Evolutionary conservation across 2,888 invertebrate genomes (phyloP).

Genomic region (Tiphia femorata): DNA sequence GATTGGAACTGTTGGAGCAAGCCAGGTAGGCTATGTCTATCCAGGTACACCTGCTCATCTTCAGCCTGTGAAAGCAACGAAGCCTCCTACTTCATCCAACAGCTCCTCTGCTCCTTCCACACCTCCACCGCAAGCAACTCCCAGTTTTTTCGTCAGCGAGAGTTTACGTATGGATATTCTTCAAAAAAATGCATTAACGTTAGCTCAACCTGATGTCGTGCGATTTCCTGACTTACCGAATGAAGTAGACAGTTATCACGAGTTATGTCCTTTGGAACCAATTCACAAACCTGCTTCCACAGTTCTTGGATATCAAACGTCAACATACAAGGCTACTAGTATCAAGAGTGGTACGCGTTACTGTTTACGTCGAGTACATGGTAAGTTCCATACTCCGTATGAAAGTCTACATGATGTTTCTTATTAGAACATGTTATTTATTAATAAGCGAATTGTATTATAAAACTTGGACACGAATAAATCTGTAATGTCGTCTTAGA

Average conservation of each 20-base stretch:
- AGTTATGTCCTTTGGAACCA: slow-evolving; percentile 87
- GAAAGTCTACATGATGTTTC: not conserved
- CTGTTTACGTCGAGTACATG: slow-evolving; percentile 90
- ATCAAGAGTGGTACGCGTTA: slow-evolving; percentile 87
- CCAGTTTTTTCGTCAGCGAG: slow-evolving; percentile 87
- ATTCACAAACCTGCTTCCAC: slow-evolving; percentile 76
- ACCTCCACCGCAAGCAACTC: slow-evolving; percentile 61
- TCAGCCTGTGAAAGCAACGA: slow-evolving; percentile 70
- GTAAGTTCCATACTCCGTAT: slow-evolving; percentile 66
- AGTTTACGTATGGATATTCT: slow-evolving; percentile 84
- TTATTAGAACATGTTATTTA: not conserved
- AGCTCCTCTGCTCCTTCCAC: slow-evolving; percentile 61
- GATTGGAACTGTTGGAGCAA: slow-evolving; percentile 54
- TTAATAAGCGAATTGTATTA: too few relatives aligned
- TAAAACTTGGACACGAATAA: too few relatives aligned
- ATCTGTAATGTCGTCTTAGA: slow-evolving; percentile 70
- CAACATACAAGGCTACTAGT: slow-evolving; percentile 91
- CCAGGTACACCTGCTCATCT: slow-evolving; percentile 76
- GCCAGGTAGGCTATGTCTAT: slow-evolving; percentile 72
- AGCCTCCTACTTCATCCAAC: slow-evolving; percentile 57
- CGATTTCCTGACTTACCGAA: slow-evolving; percentile 82
- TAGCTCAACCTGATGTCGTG: slow-evolving; percentile 81
- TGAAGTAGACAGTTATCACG: slow-evolving; percentile 92
- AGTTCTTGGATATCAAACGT: slow-evolving; percentile 81
- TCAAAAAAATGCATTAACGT: slow-evolving; percentile 79